These are phyloP conservation scores for Aplysina aerophoba DNA, from an alignment of 37 sponge, comb jelly and placozoan genomes.

Conservation along the genomic window DNA sequence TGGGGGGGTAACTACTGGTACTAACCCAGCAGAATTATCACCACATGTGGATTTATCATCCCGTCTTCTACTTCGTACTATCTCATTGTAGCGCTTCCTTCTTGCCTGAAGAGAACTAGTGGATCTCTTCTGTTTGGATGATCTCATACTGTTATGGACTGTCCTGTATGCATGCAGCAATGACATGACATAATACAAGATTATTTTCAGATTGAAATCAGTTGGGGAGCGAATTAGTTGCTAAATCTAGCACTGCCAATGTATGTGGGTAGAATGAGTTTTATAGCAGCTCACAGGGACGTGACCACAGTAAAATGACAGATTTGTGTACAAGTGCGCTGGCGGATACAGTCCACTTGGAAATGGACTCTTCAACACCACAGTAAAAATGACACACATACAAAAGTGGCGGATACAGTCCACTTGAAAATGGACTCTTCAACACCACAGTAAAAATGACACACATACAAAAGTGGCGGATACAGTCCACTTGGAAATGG, in stretches of 20 bases:
- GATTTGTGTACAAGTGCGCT: constrained; percentile 11
- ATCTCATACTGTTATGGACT: constrained; percentile 11
- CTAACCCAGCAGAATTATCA: constrained; percentile 11
- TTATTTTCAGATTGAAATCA: constrained; percentile 10
- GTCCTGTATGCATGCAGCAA: constrained; percentile 8
- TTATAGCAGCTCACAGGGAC: constrained; percentile 12
- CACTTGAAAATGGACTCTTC: constrained; percentile 7
- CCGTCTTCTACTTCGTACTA: constrained; percentile 11
- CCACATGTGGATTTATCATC: constrained; percentile 7
- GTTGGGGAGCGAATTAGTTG: constrained; percentile 12
- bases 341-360: constrained; percentile 12
- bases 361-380: constrained; percentile 11
- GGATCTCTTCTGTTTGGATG: constrained; percentile 11
- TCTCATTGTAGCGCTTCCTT: constrained; percentile 11
- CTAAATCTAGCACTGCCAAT: constrained; percentile 11
- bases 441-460: constrained; percentile 11
- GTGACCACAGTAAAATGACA: constrained; percentile 11
- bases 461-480: constrained; percentile 8
- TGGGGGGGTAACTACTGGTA: constrained; percentile 12
- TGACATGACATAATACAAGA: constrained; percentile 6
- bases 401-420: constrained; percentile 8
- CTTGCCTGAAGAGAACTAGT: constrained; percentile 11
- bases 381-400: constrained; percentile 7
- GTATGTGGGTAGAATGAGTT: constrained; percentile 11
- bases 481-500: constrained; percentile 11